Evolutionary conservation across 2,797 vertebrate genomes (phyloP).

Genomic region (Microchirus variegatus): DNA sequence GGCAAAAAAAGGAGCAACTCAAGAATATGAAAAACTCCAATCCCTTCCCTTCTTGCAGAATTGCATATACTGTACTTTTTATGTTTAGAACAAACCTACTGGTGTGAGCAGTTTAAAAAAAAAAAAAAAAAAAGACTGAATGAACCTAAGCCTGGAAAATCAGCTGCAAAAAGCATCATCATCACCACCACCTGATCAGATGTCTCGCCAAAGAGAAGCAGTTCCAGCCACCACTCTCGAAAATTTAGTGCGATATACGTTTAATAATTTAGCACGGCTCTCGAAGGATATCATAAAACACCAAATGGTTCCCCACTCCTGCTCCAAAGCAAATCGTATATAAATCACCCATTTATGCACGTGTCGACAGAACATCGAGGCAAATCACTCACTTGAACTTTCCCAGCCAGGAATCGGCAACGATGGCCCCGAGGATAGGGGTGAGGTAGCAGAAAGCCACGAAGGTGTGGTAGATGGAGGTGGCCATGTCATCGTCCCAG

Average conservation of each 20-base stretch:
- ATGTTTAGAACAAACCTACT: neutral
- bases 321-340: neutral
- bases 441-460: constrained; percentile 94
- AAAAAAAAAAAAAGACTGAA: neutral
- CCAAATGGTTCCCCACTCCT: neutral
- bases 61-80: neutral
- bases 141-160: neutral
- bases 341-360: neutral
- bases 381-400: constrained; percentile 91
- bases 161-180: too few species aligned
- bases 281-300: neutral
- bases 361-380: neutral
- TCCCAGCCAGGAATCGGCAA: constrained; percentile 96
- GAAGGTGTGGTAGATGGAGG: constrained; percentile 92
- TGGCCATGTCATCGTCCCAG: constrained; percentile 88
- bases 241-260: neutral
- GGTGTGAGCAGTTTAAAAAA: neutral
- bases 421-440: constrained; percentile 90
- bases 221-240: neutral
- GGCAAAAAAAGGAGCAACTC: too few species aligned
- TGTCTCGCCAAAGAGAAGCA: too few species aligned
- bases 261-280: neutral
- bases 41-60: too few species aligned
- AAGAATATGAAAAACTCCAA: too few species aligned
- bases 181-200: too few species aligned